Evolutionary conservation across 2,797 vertebrate genomes (phyloP), one percentile per base, ranked within the genome.

Genomic region (Micrastur ruficollis): DNA sequence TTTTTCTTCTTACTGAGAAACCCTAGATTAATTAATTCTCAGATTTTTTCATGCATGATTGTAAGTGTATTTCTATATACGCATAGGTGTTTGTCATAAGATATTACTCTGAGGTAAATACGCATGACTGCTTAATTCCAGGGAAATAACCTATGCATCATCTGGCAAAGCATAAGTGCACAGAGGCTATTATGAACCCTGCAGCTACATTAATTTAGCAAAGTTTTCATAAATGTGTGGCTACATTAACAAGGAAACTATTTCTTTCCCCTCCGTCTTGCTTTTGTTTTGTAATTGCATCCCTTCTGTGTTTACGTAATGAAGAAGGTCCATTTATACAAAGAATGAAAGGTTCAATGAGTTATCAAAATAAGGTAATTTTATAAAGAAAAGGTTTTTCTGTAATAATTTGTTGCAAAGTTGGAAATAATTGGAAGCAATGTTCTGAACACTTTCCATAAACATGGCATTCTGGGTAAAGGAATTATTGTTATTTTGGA

Each of bases 401-500:
- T 94, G 36, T 96, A 91, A 92, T 92, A 96, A 97, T 97, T 93
- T 95, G 59, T 93, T 86, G 61, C 50, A 25, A 95, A 90, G 79
- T 81, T 93, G 87, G 70, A 94, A 95, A 95, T 95, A 96, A 97
- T 96, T 90, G 44, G 91, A 92, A 95, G 46, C 25, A 91, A 86
- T 83, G 26, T 32, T 81, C 68, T 91, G 67, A 95, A 97, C 86
- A 67, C 26, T 90, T 89, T 86, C 81, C 79, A 96, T 95, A 97
- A 96, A 94, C 47, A 70, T n/a, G 71, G 89, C 87, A 95, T 75
- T 68, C 85, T 74, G 73, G 71, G 90, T 92, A 97, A 95, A 94
- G 17, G 81, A 95, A 94, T 95, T 95, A 96, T 91, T 95, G 84
- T 90, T 97, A 92, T 96, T 97, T 97, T 90, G 70, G 84, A 97